Conservation (phyloP, 2,888 invertebrate species). For the Tyria jacobaeae region DNA sequence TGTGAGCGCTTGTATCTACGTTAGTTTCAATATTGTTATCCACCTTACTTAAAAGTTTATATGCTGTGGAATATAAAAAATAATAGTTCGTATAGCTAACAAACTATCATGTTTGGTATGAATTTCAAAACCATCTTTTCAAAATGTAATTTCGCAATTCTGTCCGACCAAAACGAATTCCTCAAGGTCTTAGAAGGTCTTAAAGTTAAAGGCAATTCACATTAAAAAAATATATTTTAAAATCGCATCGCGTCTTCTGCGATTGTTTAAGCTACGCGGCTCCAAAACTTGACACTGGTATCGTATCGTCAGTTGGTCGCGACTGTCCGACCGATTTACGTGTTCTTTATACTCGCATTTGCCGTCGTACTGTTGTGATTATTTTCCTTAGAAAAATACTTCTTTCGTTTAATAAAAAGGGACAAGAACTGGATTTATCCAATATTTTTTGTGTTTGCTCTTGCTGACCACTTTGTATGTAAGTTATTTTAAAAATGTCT, state of each 20-base stretch:
- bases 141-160: slow-evolving; percentile 1
- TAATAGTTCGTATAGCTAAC: neutral
- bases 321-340: slow-evolving; percentile 37
- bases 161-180: neutral
- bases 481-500: slow-evolving; percentile 6
- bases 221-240: slow-evolving; percentile 27
- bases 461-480: slow-evolving; percentile 5
- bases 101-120: neutral
- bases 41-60: neutral
- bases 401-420: slow-evolving; percentile 16
- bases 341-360: slow-evolving; percentile 25
- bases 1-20: too few species aligned
- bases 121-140: neutral
- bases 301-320: slow-evolving; percentile 42
- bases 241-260: slow-evolving; percentile 19
- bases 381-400: slow-evolving; percentile 22
- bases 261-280: slow-evolving; percentile 3
- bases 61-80: neutral
- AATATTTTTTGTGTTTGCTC: slow-evolving; percentile 9
- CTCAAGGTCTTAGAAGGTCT: slow-evolving; percentile 10
- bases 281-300: neutral
- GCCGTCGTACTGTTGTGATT: slow-evolving; percentile 13
- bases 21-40: too few species aligned
- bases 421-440: neutral
- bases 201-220: neutral